Percentiles rank a stretch among this genome's conserved stretches.
Conservation (phyloP, 2,888 invertebrate genomes). For the Lasioglossum lativentre region DNA sequence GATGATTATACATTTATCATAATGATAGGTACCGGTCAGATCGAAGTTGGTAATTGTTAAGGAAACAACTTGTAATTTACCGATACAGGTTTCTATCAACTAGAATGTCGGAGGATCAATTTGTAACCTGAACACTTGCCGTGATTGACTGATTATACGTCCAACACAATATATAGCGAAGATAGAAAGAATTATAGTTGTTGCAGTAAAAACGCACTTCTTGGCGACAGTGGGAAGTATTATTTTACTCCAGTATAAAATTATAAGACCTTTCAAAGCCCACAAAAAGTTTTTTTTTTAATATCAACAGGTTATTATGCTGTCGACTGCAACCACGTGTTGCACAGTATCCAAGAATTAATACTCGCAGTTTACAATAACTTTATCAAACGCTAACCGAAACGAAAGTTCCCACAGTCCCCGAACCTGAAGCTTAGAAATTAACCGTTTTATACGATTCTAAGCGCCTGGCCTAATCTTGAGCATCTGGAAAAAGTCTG, state of each 20-base stretch:
- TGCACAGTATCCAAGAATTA: neutral
- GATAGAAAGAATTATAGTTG: neutral
- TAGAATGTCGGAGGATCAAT: neutral
- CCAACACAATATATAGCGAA: neutral
- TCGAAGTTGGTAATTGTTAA: neutral
- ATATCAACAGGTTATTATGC: too few relatives aligned
- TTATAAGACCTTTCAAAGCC: too few relatives aligned
- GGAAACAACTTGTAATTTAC: neutral
- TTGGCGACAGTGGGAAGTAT: too few relatives aligned
- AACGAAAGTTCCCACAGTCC: neutral
- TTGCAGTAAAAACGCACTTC: too few relatives aligned
- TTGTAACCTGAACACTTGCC: neutral
- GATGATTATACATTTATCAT: neutral
- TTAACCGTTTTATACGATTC: neutral
- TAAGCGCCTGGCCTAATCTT: neutral
- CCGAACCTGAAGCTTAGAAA: neutral
- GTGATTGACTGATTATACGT: neutral
- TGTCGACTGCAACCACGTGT: neutral
- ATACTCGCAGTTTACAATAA: neutral
- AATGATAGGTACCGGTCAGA: neutral
- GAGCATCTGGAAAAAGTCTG: conserved; percentile 25
- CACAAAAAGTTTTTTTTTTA: too few relatives aligned
- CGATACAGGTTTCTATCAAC: neutral
- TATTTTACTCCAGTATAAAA: too few relatives aligned
- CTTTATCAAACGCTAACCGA: neutral